A percentile compares a stretch with the other conserved stretches of the same genome.
phyloP scores from a whole-genome alignment of 1,140 invertebrate genomes.

The Drosophila novamexicana region DNA sequence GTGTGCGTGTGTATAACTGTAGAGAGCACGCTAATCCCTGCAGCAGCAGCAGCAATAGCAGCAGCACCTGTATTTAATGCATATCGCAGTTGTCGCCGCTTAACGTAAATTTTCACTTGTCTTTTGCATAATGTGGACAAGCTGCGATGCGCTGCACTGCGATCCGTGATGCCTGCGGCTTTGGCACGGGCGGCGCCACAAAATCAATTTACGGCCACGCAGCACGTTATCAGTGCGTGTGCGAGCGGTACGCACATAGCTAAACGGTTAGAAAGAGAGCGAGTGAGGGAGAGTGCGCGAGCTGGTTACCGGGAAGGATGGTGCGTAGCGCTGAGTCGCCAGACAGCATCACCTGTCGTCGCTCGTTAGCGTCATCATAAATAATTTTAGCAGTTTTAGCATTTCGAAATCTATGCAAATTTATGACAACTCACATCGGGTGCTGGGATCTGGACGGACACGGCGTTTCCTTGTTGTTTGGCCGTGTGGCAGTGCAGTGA shows the following conservation, averaged over 20 bases:
- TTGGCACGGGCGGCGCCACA: slow-evolving; percentile 74
- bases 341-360: slow-evolving; percentile 71
- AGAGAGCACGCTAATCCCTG: slow-evolving; percentile 59
- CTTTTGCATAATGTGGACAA: slow-evolving; percentile 77
- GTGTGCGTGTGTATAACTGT: not conserved
- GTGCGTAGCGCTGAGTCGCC: slow-evolving; percentile 32
- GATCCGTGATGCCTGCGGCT: slow-evolving; percentile 39
- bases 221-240: slow-evolving; percentile 64
- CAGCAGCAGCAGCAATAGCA: slow-evolving; percentile 53
- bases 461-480: slow-evolving; percentile 64
- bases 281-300: not conserved
- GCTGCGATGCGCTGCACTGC: slow-evolving; percentile 33
- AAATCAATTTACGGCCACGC: slow-evolving; percentile 79
- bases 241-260: slow-evolving; percentile 1
- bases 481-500: slow-evolving; percentile 40
- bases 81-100: slow-evolving; percentile 54
- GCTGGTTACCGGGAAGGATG: not conserved
- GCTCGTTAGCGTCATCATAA: slow-evolving; percentile 82
- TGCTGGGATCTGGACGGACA: not conserved
- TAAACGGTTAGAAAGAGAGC: not conserved
- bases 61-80: slow-evolving; percentile 55
- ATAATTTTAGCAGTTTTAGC: slow-evolving; percentile 72
- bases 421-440: slow-evolving; percentile 59
- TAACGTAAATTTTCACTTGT: slow-evolving; percentile 79
- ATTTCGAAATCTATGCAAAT: slow-evolving; percentile 75